A percentile compares a stretch with the other conserved stretches of the same genome.
phyloP scores from a whole-genome alignment of 2,888 invertebrate species.

The Lithophane socia region DNA sequence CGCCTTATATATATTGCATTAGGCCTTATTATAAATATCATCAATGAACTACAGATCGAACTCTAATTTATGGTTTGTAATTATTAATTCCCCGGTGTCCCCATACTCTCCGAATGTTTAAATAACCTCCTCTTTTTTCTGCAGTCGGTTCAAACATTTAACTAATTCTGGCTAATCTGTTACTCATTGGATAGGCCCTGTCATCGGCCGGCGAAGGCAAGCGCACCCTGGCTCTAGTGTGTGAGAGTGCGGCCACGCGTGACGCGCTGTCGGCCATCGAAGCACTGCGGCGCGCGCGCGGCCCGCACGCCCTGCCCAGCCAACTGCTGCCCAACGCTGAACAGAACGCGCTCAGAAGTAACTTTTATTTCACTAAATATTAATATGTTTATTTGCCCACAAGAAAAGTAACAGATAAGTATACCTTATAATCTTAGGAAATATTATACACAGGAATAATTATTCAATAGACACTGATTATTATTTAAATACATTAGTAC shows the following conservation, averaged over 20 bases:
- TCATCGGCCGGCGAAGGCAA: conserved; percentile 76
- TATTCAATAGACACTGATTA: no score
- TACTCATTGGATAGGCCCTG: conserved; percentile 70
- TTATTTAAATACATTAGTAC: background rate
- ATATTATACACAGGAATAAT: no score
- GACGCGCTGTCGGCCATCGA: conserved; percentile 75
- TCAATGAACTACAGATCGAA: background rate
- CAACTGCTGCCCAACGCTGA: conserved; percentile 70
- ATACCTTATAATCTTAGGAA: no score
- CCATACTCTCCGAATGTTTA: background rate
- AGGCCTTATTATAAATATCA: background rate
- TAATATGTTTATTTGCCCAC: no score
- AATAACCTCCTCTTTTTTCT: background rate
- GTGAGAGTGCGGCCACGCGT: conserved; percentile 70
- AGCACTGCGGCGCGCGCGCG: conserved; percentile 74
- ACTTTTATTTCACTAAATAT: background rate
- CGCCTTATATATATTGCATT: no score
- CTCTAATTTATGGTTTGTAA: background rate
- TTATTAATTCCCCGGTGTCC: background rate
- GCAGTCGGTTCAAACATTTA: background rate
- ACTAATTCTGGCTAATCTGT: background rate
- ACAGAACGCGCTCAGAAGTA: conserved; percentile 74
- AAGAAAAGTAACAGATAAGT: no score
- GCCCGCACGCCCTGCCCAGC: conserved; percentile 72
- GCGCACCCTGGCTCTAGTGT: conserved; percentile 73